These are phyloP conservation scores for Caenorhabditis plicata DNA, from an alignment of 2,888 invertebrate genomes.

Conservation along the genomic window DNA sequence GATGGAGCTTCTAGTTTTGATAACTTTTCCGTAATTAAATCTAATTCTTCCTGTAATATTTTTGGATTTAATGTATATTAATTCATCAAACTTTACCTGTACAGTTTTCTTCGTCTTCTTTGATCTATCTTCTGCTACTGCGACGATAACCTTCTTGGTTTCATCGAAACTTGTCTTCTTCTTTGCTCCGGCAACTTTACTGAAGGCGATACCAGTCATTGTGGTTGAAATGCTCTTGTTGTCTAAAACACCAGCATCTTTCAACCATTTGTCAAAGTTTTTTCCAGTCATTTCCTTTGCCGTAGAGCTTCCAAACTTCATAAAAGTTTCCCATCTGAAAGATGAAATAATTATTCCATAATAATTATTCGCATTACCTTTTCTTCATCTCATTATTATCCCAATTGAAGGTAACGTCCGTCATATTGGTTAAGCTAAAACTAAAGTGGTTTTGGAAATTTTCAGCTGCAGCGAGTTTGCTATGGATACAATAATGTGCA, in stretches of 20 bases:
- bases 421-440: too few relatives aligned
- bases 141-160: conserved; percentile 59
- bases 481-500: too few relatives aligned
- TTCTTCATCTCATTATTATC: conserved; percentile 52
- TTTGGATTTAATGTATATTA: too few relatives aligned
- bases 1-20: conserved; percentile 59
- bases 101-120: conserved; percentile 55
- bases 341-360: conserved; percentile 1
- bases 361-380: conserved; percentile 9
- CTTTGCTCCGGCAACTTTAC: conserved; percentile 64
- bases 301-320: conserved; percentile 60
- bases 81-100: too few relatives aligned
- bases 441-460: too few relatives aligned
- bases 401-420: too few relatives aligned
- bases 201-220: conserved; percentile 65
- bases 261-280: conserved; percentile 66
- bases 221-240: conserved; percentile 60
- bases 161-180: conserved; percentile 65
- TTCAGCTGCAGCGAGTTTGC: too few relatives aligned
- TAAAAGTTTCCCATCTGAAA: conserved; percentile 59
- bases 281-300: conserved; percentile 65
- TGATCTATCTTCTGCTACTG: conserved; percentile 61
- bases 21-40: conserved; percentile 59
- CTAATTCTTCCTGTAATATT: conserved; percentile 64
- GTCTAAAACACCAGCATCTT: conserved; percentile 63